Base-by-base conservation (phyloP, 2,797 vertebrate genomes). In the Pseudochaenichthys georgianus region DNA sequence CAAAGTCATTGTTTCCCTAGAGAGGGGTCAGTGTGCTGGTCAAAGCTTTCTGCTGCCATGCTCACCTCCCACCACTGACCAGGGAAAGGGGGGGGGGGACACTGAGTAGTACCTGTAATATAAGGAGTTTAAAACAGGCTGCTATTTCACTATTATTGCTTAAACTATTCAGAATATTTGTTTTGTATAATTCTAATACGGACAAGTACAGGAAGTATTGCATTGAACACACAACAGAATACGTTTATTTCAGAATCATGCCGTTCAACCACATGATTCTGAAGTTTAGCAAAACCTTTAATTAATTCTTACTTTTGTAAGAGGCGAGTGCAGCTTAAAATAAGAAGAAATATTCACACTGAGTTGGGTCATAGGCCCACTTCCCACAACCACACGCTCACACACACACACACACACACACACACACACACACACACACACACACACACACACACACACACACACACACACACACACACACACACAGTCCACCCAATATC, bases 1-100 rank as follows among this genome's bases (percentile, higher is more conserved):
- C 92, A 95, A 94, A 95, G 94, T 94, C 93, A 92, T 92, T 89
- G 90, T 92, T 94, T 92, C 94, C 94, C 94, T 73, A 79, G 93
- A 89, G 93, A 93, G 80, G 87, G 92, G 89, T 94, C 91, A 92
- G 89, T 88, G 82, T 89, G 85, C 90, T 94, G 93, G 93, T 93
- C 91, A 94, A 88, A 93, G 90, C 89, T 89, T 89, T 88, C 86
- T 89, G 88, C 83, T 80, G 85, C 86, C 81, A 87, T 48, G 58
- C 83, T 90, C 90, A 88, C 89, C 90, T 88, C 89, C 87, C 81
- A 78, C 87, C 80, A 67, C 82, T 87, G 89, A 86, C 86, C 89
- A 87, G 53, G 77, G 61, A 65, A 65, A 64, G 66, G 63, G 66
- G 64, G 77, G 64, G 77, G 61, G 41, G 51, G 19, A 31, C 31